Conservation (phyloP, 2,113 vertebrate species). For the Coryphaenoides rupestris region DNA sequence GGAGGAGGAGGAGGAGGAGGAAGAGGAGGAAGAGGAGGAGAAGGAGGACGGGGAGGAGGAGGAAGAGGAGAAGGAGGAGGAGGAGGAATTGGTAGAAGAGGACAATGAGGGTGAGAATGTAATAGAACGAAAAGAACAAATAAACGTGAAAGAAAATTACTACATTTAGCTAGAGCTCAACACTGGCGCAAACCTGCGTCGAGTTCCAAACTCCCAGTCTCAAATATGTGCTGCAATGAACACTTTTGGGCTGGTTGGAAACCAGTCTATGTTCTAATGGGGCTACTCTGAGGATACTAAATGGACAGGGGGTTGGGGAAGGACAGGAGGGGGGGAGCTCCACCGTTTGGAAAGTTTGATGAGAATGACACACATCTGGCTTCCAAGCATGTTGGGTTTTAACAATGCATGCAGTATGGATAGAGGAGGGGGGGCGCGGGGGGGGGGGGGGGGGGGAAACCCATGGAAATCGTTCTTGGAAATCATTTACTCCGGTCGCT, state of each 20-base stretch:
- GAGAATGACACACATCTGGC: slow-evolving; percentile 60
- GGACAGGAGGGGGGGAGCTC: slow-evolving; percentile 46
- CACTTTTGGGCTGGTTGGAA: background rate
- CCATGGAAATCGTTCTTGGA: slow-evolving; percentile 37
- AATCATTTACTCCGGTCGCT: slow-evolving; percentile 6
- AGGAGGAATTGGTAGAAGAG: background rate
- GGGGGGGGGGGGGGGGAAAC: too few relatives aligned
- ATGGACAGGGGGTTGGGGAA: slow-evolving; percentile 49
- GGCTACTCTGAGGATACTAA: slow-evolving; percentile 26
- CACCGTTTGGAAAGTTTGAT: slow-evolving; percentile 70
- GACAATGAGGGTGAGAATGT: too few relatives aligned
- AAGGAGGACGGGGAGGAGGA: background rate
- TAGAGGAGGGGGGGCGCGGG: too few relatives aligned
- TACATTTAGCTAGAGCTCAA: too few relatives aligned
- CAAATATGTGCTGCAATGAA: too few relatives aligned
- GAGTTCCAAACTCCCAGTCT: too few relatives aligned
- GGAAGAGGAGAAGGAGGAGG: background rate
- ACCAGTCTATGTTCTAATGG: background rate
- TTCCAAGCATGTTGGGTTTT: slow-evolving; percentile 47
- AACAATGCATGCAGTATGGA: slow-evolving; percentile 52
- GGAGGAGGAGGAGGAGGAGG: slow-evolving; percentile 8
- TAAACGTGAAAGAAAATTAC: too few relatives aligned
- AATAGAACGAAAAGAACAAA: too few relatives aligned
- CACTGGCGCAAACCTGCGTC: too few relatives aligned
- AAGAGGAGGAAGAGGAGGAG: slow-evolving; percentile 5